Percentiles rank a stretch among this genome's conserved stretches.
phyloP scores from a whole-genome alignment of 30 jellyfish, hydroid and myxozoan species.

The Hydractinia echinata region DNA sequence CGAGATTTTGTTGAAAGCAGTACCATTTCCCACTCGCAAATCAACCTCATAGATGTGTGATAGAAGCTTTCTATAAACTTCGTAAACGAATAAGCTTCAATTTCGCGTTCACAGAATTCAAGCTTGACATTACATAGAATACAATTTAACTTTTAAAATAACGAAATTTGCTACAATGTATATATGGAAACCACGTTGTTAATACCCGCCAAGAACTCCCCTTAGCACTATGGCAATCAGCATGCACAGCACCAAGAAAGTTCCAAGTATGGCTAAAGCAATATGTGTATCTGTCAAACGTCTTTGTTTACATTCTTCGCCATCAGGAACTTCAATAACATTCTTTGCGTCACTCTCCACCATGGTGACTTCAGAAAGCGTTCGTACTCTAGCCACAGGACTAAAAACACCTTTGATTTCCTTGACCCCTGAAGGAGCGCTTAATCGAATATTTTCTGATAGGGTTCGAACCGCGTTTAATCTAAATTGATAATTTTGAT shows the following conservation, averaged over 20 bases:
- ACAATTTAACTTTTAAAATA: no score
- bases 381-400: conserved; percentile 45
- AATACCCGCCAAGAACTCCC: conserved; percentile 38
- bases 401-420: conserved; percentile 76
- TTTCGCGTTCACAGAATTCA: no score
- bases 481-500: conserved; percentile 60
- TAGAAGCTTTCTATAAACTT: no score
- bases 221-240: conserved; percentile 52
- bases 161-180: no score
- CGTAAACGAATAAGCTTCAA: no score
- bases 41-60: no score
- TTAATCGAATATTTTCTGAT: conserved; percentile 43
- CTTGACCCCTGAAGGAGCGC: conserved; percentile 44
- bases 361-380: conserved; percentile 40
- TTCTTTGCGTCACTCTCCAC: conserved; percentile 36
- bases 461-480: conserved; percentile 69
- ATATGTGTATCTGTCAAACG: conserved; percentile 78
- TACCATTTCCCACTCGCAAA: no score
- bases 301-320: conserved; percentile 20
- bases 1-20: no score
- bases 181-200: no score
- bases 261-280: conserved; percentile 65
- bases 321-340: conserved; percentile 21
- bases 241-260: conserved; percentile 63
- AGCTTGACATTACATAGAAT: no score